Base-by-base conservation (phyloP, 2,888 invertebrate species). In the Myopa testacea region DNA sequence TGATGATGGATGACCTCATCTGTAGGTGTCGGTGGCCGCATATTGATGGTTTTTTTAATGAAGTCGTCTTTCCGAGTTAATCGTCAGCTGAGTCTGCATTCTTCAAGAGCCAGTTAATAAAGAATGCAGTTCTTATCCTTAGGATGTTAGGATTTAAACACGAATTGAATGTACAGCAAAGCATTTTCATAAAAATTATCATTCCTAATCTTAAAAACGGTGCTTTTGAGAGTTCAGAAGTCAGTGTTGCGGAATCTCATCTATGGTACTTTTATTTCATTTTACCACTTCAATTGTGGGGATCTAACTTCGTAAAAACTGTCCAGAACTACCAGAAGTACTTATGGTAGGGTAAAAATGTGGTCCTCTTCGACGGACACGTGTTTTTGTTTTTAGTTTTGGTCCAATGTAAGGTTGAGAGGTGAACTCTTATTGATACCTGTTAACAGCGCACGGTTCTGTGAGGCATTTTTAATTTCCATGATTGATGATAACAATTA, bases 1-100 rank as follows among this genome's bases (percentile, higher is more conserved):
- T 77, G 81, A 83, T 87, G 87, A 87, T 86, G 86, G 86, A 87
- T 87, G 86, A 87, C 84, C 86, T 86, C 87, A 87, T 87, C 86
- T 86, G 82, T 79, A 87, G 86, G 86, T 87, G 86, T 86, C 86
- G 84, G 84, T 81, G 80, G 79, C 83, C 52, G 62, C 63, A 63
- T 75, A 78, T 74, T 78, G 70, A 74, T 78, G 74, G 74, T 74
- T 70, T 70, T 78, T 78, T 74, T 78, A 78, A 78, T 78, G 70
- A 78, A 78, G 78, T 65, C 74, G 72, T 67, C 63, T 71, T 8
- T 70, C 70, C 37, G 37, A 67, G 72, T 77, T 72, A 72, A 72
- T 77, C 67, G 67, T 75, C 38, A 37, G 26, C 26, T 67, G 38
- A 40, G 19, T n/a, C 72, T 38, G 38, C n/a, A 34, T 72, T 60